These are phyloP conservation scores for Neria commutata DNA, from an alignment of 2,888 invertebrate genomes.

Conservation along the genomic window DNA sequence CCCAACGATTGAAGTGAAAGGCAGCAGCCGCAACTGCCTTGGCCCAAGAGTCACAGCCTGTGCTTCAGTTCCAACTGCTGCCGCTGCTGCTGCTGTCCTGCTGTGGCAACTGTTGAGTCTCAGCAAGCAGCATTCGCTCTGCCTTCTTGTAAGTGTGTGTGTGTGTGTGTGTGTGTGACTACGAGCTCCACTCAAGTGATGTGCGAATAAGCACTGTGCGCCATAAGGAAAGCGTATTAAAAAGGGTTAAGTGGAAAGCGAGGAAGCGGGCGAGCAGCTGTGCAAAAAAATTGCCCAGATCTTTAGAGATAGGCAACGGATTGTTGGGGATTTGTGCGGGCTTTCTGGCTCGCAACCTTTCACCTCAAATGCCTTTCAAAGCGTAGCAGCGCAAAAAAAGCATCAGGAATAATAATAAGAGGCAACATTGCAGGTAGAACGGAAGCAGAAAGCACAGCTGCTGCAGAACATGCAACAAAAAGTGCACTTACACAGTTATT, in stretches of 20 bases:
- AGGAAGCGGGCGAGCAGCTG: not conserved
- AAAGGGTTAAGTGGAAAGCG: constrained; percentile 4
- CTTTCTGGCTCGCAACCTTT: not conserved
- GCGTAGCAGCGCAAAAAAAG: too few relatives aligned
- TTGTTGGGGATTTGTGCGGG: not conserved
- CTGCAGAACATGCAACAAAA: too few relatives aligned
- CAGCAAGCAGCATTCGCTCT: not conserved
- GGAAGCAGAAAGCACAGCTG: too few relatives aligned
- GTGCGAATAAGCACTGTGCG: not conserved
- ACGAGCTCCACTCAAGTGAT: not conserved
- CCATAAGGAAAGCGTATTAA: constrained; percentile 1
- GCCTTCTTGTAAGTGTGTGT: too few relatives aligned
- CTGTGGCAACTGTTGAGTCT: not conserved
- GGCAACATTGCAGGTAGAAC: too few relatives aligned
- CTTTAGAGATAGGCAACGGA: not conserved
- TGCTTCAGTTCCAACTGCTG: too few relatives aligned
- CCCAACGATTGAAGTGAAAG: constrained; percentile 16
- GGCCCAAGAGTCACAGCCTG: too few relatives aligned
- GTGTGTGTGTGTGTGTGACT: not conserved
- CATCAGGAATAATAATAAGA: too few relatives aligned
- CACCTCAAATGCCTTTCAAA: not conserved
- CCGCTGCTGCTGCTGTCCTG: too few relatives aligned
- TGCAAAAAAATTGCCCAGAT: constrained; percentile 1
- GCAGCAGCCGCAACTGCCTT: not conserved
- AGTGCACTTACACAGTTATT: too few relatives aligned